Percentiles rank a stretch among this genome's conserved stretches.
phyloP scores from a whole-genome alignment of 2,113 vertebrate genomes.

The Pyrgilauda ruficollis region DNA sequence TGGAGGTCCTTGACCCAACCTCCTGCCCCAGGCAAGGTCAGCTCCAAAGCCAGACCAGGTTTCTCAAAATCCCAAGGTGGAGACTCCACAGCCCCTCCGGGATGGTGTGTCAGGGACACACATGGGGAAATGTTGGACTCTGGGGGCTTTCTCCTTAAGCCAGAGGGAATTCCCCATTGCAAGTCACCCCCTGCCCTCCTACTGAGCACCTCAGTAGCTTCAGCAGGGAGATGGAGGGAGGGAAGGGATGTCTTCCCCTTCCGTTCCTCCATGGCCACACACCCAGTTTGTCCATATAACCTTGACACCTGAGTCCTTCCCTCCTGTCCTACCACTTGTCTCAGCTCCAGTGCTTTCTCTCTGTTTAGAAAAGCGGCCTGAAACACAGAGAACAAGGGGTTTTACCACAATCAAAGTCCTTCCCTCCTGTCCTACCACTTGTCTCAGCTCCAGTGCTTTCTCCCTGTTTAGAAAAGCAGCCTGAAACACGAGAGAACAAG shows the following conservation, averaged over 20 bases:
- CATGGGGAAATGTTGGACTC: rapidly evolving
- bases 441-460: background rate
- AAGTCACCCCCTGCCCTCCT: background rate
- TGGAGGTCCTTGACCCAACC: background rate
- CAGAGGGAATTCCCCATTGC: background rate
- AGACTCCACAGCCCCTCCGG: background rate
- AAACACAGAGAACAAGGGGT: background rate
- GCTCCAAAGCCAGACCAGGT: background rate
- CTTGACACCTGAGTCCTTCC: background rate
- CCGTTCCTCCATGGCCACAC: background rate
- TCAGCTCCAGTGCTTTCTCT: background rate
- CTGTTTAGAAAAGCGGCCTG: background rate
- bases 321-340: background rate
- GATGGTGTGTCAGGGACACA: background rate
- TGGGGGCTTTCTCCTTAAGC: background rate
- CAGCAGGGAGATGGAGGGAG: background rate
- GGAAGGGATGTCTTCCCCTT: background rate
- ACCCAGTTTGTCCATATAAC: background rate
- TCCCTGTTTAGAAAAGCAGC: background rate
- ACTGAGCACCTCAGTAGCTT: background rate
- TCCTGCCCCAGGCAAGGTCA: background rate
- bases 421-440: background rate
- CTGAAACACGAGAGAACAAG: background rate
- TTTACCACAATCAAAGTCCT: too few relatives aligned
- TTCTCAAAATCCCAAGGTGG: background rate